Percentiles rank a stretch among this genome's conserved stretches.
Evolutionary conservation across 2,888 invertebrate genomes (phyloP).

Genomic region (Augochlorella aurata): DNA sequence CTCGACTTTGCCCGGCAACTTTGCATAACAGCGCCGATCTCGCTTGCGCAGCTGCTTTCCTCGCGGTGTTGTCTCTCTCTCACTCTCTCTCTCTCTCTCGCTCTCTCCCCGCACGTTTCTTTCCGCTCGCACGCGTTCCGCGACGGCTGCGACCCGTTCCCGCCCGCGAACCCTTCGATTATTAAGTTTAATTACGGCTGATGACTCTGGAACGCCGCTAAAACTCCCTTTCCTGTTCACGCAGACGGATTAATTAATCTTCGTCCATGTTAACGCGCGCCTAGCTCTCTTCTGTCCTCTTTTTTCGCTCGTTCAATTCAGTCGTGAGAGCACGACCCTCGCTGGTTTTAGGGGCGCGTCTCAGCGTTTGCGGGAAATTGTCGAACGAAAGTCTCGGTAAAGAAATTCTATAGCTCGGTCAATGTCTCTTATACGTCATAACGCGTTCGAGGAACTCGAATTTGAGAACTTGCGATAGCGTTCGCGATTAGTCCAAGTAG

Average conservation of each 20-base stretch:
- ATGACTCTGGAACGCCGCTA: conserved; percentile 27
- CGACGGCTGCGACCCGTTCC: not conserved
- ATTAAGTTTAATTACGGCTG: conserved; percentile 47
- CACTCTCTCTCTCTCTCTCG: not conserved
- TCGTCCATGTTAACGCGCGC: conserved; percentile 8
- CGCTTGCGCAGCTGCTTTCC: conserved; percentile 43
- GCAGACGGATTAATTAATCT: conserved; percentile 5
- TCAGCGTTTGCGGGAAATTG: not conserved
- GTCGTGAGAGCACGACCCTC: not conserved
- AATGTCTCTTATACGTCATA: too few relatives aligned
- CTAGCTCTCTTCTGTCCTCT: not conserved
- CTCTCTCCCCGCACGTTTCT: not conserved
- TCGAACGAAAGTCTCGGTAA: too few relatives aligned
- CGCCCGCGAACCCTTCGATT: conserved; percentile 18
- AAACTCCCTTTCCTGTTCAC: not conserved
- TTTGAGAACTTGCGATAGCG: not conserved
- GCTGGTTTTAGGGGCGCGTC: not conserved
- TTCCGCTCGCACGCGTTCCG: not conserved
- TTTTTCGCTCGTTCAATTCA: not conserved
- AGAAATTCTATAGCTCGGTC: too few relatives aligned
- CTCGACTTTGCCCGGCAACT: conserved; percentile 48
- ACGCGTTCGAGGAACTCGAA: not conserved
- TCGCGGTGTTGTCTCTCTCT: not conserved
- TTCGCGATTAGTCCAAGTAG: not conserved
- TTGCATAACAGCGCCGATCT: conserved; percentile 42